phyloP scores from a whole-genome alignment of 2,797 vertebrate species.

The Diglossa cyanea region DNA sequence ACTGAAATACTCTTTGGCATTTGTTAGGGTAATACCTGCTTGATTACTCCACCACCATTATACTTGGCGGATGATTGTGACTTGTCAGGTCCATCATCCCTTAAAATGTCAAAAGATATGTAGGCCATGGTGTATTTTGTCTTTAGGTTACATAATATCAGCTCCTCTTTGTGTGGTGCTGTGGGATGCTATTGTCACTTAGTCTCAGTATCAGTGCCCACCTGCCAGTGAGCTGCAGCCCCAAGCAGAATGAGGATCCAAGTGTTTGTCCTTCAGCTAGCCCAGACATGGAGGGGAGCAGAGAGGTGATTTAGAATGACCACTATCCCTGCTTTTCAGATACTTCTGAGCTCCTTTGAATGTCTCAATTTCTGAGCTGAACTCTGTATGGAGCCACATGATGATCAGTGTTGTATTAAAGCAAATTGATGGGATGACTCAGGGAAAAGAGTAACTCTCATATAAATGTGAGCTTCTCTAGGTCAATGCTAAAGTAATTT shows the following conservation, averaged over 20 bases:
- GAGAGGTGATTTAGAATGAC: not conserved
- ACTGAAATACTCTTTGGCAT: not conserved
- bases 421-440: slow-evolving; percentile 27
- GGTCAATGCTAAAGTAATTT: not conserved
- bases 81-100: not conserved
- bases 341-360: not conserved
- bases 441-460: not conserved
- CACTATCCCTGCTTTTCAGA: not conserved
- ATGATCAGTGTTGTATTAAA: not conserved
- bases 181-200: not conserved
- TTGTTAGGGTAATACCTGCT: not conserved
- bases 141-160: not conserved
- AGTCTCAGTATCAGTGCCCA: accelerated
- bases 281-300: not conserved
- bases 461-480: not conserved
- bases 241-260: not conserved
- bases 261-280: not conserved
- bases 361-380: not conserved
- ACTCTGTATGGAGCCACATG: not conserved
- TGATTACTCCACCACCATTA: not conserved
- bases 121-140: not conserved
- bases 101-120: not conserved
- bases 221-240: not conserved
- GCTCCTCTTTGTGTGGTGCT: not conserved
- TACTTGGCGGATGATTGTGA: not conserved